Evolutionary conservation across 2,797 vertebrate genomes (phyloP).

Genomic region (Acrossocheilus fasciatus): DNA sequence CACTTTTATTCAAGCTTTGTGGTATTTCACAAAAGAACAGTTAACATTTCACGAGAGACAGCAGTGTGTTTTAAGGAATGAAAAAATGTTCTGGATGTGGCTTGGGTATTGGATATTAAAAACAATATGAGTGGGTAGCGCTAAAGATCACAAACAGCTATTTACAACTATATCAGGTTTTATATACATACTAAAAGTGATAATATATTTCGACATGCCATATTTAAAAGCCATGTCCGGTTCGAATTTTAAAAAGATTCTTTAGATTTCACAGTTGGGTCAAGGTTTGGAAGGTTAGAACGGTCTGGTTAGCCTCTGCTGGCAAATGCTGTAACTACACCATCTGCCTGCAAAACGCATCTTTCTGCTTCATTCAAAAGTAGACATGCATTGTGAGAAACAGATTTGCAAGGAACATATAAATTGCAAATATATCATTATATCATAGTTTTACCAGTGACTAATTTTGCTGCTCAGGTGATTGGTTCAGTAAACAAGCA

Average conservation of each 20-base stretch:
- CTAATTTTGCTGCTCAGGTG: background rate
- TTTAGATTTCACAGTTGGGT: background rate
- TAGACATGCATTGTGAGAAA: background rate
- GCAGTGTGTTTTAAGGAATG: background rate
- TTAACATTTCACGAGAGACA: conserved; percentile 12
- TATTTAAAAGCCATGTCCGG: background rate
- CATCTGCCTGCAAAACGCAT: background rate
- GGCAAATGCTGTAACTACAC: background rate
- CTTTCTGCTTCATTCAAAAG: background rate
- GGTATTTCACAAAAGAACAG: conserved; percentile 17
- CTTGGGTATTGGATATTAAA: conserved; percentile 6
- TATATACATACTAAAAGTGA: background rate
- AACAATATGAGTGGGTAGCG: background rate
- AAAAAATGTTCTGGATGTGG: background rate
- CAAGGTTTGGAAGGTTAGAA: background rate
- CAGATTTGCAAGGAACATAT: background rate
- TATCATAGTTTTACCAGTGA: background rate
- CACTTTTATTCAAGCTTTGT: background rate
- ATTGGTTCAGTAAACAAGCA: background rate
- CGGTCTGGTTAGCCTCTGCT: conserved; percentile 10
- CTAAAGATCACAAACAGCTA: conserved; percentile 6
- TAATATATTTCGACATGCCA: background rate
- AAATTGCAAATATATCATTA: background rate
- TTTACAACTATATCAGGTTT: background rate
- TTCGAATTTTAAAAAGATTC: background rate